phyloP scores from a whole-genome alignment of 2,113 vertebrate species.

The Indicator indicator region DNA sequence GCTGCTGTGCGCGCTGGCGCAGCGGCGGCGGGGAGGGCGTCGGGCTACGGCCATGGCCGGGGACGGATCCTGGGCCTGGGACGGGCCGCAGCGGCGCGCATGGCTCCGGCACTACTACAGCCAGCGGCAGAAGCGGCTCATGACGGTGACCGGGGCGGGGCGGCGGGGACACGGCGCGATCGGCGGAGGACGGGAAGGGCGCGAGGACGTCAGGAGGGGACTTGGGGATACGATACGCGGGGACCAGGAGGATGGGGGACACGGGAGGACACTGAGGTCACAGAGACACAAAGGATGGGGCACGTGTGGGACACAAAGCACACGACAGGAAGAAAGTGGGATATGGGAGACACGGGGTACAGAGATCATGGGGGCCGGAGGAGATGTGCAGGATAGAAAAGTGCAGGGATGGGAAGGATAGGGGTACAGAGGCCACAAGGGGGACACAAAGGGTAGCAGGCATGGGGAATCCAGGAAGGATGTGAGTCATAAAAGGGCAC shows the following conservation, averaged over 20 bases:
- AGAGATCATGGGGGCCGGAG: neutral
- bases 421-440: neutral
- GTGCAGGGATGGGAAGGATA: too few relatives aligned
- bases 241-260: neutral
- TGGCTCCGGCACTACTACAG: constrained; percentile 81
- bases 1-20: constrained; percentile 77
- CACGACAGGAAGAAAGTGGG: neutral
- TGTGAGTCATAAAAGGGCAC: neutral
- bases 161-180: neutral
- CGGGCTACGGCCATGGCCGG: constrained; percentile 19
- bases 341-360: neutral
- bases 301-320: neutral
- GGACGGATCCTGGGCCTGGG: constrained; percentile 33
- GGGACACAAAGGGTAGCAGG: neutral
- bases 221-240: neutral
- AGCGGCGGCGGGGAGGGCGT: constrained; percentile 72
- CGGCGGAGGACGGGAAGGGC: neutral
- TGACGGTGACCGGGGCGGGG: constrained; percentile 65
- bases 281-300: neutral
- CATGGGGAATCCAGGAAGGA: too few relatives aligned
- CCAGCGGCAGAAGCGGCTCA: constrained; percentile 81
- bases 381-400: neutral
- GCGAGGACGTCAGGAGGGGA: neutral
- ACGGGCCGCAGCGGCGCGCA: constrained; percentile 75
- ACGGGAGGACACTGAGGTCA: neutral